A percentile compares a stretch with the other conserved stretches of the same genome.
Evolutionary conservation across 2,113 vertebrate genomes (phyloP).

Genomic region (Dolichallabes microphthalmus): DNA sequence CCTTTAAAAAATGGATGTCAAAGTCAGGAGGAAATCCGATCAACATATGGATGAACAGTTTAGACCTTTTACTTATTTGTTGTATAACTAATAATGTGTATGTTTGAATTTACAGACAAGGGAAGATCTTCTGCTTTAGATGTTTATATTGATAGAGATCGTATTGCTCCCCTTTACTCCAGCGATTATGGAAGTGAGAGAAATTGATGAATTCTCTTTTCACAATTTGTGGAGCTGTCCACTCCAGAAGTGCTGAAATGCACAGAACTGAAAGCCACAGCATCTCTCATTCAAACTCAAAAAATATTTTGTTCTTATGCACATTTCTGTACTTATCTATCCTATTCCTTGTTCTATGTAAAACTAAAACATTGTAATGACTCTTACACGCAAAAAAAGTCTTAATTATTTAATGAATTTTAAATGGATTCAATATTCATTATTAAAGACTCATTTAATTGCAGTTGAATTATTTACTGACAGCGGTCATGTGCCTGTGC

Average conservation of each 20-base stretch:
- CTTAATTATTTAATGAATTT: not conserved
- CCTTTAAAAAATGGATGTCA: not conserved
- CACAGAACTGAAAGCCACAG: not conserved
- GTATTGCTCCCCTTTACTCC: not conserved
- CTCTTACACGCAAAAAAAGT: not conserved
- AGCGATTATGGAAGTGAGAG: not conserved
- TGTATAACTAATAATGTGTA: not conserved
- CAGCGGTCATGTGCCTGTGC: not conserved
- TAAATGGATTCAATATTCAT: not conserved
- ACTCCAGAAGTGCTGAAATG: conserved; percentile 58
- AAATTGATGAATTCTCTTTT: not conserved
- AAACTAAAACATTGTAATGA: not conserved
- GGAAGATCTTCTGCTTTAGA: not conserved
- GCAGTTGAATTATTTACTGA: not conserved
- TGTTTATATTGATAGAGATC: not conserved
- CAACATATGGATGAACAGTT: not conserved
- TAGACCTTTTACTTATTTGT: not conserved
- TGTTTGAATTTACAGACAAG: not conserved
- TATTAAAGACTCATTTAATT: not conserved
- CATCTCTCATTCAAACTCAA: not conserved
- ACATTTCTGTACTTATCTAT: not conserved
- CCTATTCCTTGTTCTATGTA: not conserved
- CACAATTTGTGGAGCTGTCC: conserved; percentile 59
- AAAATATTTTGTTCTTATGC: not conserved
- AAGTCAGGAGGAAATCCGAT: not conserved